Base-by-base conservation (phyloP, 37 sponge, comb jelly and placozoan species). In the Halisarca cf. caerulea region DNA sequence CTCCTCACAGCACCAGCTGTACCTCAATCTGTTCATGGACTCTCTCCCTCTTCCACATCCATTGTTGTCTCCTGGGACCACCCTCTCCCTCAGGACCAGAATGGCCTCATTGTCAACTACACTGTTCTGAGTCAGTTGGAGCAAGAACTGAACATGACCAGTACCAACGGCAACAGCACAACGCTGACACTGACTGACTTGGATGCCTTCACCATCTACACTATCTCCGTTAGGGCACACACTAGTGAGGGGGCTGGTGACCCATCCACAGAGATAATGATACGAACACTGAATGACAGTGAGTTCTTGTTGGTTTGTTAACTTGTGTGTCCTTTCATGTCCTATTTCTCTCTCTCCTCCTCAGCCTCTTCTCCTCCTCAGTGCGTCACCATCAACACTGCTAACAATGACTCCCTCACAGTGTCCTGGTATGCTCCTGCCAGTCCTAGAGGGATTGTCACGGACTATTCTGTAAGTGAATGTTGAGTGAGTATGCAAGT, bases 381-480 rank as follows among this genome's bases (percentile, higher is more conserved):
- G 1, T 38, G 80, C 20, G 57, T 85, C 14, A 80, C 57, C 14
- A 45, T 60, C 5, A 78, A 42, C 36, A 58, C 0, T 24, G 14
- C 34, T 23, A 57, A 81, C 14, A 25, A 66, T 17, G 53, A 61
- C 28, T 79, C 64, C 37, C 40, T 88, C 38, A 60, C 60, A 21
- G 33, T 92, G 3, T 14, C 45, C 0, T 88, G 92, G 92, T 24
- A 2, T 5, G 32, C 59, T 28, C 89, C 92, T 20, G 66, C 27
- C 11, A 41, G 42, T 5, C 89, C 89, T 25, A 92, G 88, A 74
- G 92, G 92, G 28, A 72, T 88, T 66, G 64, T 92, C 59, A 79
- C 70, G 35, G n/a, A 23, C 45, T 92, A 88, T 53, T 72, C 5
- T 25, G 91, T 87, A 47, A 62, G 85, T 55, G 57, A 62, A 81